Conservation (phyloP, 2,797 vertebrate genomes). For the Myoxocephalus aenaeus region DNA sequence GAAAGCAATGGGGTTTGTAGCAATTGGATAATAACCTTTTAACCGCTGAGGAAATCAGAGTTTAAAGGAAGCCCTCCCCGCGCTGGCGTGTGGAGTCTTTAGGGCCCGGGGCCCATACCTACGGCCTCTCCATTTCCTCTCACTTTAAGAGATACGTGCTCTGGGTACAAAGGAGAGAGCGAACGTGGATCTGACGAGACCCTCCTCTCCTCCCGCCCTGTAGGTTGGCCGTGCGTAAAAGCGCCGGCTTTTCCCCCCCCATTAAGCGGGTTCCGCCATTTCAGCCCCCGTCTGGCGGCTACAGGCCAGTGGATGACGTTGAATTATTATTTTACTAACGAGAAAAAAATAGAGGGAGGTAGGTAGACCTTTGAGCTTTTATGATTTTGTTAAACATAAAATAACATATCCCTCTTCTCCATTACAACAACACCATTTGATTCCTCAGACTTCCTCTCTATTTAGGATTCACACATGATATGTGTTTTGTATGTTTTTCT, state of each 20-base stretch:
- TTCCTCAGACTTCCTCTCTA: background rate
- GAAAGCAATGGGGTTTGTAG: constrained; percentile 62
- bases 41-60: constrained; percentile 74
- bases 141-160: constrained; percentile 69
- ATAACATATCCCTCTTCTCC: background rate
- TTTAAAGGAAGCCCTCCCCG: constrained; percentile 69
- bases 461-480: background rate
- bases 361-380: background rate
- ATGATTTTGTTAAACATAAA: background rate
- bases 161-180: constrained; percentile 62
- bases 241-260: constrained; percentile 16
- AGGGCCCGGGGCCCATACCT: constrained; percentile 68
- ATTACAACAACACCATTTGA: background rate
- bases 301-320: background rate
- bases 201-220: constrained; percentile 33
- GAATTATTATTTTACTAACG: constrained; percentile 28
- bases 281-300: constrained; percentile 6
- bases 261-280: constrained; percentile 27
- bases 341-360: background rate
- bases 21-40: constrained; percentile 70
- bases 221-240: constrained; percentile 61
- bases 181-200: constrained; percentile 48
- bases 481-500: background rate
- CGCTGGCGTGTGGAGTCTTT: constrained; percentile 55
- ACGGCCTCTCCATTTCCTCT: constrained; percentile 64